Conservation (phyloP, 2,113 vertebrate genomes). For the Urocynchramus pylzowi region DNA sequence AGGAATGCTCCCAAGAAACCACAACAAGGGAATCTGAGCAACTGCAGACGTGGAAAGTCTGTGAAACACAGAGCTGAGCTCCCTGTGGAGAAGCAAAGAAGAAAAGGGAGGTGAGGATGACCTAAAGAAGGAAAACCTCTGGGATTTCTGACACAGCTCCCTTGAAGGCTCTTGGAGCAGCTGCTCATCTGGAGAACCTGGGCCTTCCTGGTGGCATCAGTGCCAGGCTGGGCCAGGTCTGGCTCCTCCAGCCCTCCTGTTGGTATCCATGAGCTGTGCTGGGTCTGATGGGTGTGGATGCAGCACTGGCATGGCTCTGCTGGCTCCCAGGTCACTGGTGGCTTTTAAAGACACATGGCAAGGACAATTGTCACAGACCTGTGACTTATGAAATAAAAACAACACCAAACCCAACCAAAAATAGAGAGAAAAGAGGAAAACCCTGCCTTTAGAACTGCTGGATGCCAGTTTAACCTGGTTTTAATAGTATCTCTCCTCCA, state of each 20-base stretch:
- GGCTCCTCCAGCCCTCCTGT: not conserved
- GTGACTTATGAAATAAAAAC: not conserved
- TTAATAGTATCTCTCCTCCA: not conserved
- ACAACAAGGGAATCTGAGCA: not conserved
- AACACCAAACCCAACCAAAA: not conserved
- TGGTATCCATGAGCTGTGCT: not conserved
- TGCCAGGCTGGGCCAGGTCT: not conserved
- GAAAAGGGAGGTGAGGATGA: not conserved
- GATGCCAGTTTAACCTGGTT: not conserved
- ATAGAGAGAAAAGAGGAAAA: not conserved
- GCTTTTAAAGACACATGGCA: not conserved
- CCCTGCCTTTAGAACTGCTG: accelerated
- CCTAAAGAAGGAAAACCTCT: not conserved
- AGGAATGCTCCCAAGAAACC: not conserved
- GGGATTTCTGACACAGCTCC: not conserved
- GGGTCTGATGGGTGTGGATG: accelerated
- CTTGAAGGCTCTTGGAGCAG: not conserved
- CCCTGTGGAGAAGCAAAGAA: not conserved
- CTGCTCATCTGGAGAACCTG: not conserved
- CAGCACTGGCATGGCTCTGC: not conserved
- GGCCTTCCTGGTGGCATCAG: not conserved
- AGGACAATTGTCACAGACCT: not conserved
- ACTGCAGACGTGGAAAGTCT: not conserved
- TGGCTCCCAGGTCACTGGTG: not conserved
- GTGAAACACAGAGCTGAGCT: not conserved